A percentile compares a stretch with the other conserved stretches of the same genome.
Conservation (phyloP, 2,888 invertebrate genomes). For the Hyles lineata region DNA sequence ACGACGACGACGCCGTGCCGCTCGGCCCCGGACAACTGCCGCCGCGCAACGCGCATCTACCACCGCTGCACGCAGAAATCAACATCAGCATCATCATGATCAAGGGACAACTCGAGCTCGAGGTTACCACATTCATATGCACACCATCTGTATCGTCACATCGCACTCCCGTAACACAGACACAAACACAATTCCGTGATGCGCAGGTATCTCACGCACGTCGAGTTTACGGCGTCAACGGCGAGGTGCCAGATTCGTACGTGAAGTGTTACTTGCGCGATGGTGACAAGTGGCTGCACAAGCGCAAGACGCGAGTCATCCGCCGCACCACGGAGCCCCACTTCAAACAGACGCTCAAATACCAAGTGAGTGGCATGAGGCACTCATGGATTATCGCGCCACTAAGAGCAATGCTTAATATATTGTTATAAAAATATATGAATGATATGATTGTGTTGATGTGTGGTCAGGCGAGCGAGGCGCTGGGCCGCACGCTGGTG, state of each 20-base stretch:
- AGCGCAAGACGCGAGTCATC: conserved; percentile 94
- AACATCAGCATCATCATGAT: conserved; percentile 95
- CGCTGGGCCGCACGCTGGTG: conserved; percentile 91
- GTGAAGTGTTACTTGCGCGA: conserved; percentile 97
- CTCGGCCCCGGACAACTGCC: conserved; percentile 93
- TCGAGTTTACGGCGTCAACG: conserved; percentile 85
- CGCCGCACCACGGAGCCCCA: conserved; percentile 93
- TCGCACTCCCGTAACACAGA: too few relatives aligned
- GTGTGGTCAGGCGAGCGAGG: conserved; percentile 86
- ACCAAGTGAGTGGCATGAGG: conserved; percentile 80
- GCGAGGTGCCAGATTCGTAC: conserved; percentile 94
- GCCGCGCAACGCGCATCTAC: conserved; percentile 89
- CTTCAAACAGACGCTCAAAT: conserved; percentile 95
- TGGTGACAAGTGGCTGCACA: conserved; percentile 94
- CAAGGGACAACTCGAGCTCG: conserved; percentile 96
- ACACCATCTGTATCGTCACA: not conserved
- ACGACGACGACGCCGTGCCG: conserved; percentile 82
- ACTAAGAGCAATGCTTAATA: not conserved
- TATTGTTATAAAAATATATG: not conserved
- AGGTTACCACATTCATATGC: conserved; percentile 73
- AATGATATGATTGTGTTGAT: conserved; percentile 40
- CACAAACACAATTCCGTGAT: not conserved
- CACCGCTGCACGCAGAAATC: conserved; percentile 91
- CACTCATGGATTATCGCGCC: not conserved
- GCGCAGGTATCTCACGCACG: conserved; percentile 76